phyloP scores from a whole-genome alignment of 2,797 vertebrate genomes.

The Ispidina picta region DNA sequence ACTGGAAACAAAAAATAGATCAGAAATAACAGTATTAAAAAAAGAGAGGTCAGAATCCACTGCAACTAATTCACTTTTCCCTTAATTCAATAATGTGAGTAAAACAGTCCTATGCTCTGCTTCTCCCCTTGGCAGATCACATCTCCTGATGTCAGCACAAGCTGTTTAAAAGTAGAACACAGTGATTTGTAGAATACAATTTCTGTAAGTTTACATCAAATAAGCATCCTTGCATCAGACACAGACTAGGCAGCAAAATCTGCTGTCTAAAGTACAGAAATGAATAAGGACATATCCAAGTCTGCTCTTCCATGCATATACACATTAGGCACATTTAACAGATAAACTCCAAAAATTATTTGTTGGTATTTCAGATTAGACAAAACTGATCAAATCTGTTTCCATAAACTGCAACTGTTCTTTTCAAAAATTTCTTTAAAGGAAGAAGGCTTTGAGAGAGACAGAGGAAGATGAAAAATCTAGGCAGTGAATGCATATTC shows the following conservation, averaged over 20 bases:
- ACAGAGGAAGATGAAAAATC: background rate
- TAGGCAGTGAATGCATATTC: background rate
- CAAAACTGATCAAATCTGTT: background rate
- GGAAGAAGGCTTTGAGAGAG: background rate
- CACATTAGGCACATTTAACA: background rate
- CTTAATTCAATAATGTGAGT: background rate
- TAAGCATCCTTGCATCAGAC: background rate
- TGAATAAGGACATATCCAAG: background rate
- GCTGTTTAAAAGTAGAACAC: background rate
- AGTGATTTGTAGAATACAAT: background rate
- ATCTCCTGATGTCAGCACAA: rapidly evolving
- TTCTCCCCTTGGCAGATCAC: background rate
- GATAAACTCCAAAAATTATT: background rate
- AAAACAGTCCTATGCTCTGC: rapidly evolving
- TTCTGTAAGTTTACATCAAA: background rate
- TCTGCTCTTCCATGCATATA: background rate
- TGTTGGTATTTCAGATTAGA: background rate
- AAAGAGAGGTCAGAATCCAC: background rate
- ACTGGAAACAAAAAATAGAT: constrained; percentile 72
- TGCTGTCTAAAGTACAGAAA: background rate
- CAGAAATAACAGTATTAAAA: background rate
- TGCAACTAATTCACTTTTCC: background rate
- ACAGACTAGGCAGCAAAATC: background rate
- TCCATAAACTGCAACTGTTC: background rate
- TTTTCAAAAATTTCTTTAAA: background rate